phyloP scores from a whole-genome alignment of 2,888 invertebrate genomes.

The Rhingia campestris region DNA sequence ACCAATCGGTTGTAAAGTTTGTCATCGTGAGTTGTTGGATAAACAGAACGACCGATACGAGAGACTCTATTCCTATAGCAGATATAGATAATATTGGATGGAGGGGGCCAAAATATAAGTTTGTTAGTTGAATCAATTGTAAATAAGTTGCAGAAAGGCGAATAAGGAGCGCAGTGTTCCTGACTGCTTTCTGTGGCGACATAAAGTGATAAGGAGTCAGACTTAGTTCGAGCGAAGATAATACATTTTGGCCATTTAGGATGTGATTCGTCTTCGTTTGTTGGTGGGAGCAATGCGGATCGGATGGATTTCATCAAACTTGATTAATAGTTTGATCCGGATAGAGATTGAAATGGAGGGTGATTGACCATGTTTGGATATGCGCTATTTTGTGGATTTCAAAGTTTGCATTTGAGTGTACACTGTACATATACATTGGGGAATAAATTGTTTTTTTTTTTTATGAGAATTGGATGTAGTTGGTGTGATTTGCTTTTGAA shows the following conservation, averaged over 20 bases:
- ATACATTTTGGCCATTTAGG: slow-evolving; percentile 12
- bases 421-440: too few relatives aligned
- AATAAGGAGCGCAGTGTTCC: slow-evolving; percentile 26
- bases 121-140: slow-evolving; percentile 70
- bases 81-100: not conserved
- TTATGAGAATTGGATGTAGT: too few relatives aligned
- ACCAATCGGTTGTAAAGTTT: slow-evolving; percentile 69
- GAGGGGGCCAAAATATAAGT: slow-evolving; percentile 26
- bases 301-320: slow-evolving; percentile 11
- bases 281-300: not conserved
- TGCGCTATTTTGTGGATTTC: too few relatives aligned
- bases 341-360: not conserved
- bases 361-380: too few relatives aligned
- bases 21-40: slow-evolving; percentile 63
- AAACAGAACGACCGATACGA: slow-evolving; percentile 25
- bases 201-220: slow-evolving; percentile 56
- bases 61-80: slow-evolving; percentile 11
- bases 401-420: too few relatives aligned
- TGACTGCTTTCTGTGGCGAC: slow-evolving; percentile 59
- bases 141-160: slow-evolving; percentile 53
- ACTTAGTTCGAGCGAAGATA: slow-evolving; percentile 15
- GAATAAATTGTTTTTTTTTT: too few relatives aligned
- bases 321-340: slow-evolving; percentile 8
- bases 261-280: not conserved
- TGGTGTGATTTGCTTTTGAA: too few relatives aligned